Percentiles rank a stretch among this genome's conserved stretches.
Conservation (phyloP, 2,888 invertebrate genomes). For the Nomada lathburiana region DNA sequence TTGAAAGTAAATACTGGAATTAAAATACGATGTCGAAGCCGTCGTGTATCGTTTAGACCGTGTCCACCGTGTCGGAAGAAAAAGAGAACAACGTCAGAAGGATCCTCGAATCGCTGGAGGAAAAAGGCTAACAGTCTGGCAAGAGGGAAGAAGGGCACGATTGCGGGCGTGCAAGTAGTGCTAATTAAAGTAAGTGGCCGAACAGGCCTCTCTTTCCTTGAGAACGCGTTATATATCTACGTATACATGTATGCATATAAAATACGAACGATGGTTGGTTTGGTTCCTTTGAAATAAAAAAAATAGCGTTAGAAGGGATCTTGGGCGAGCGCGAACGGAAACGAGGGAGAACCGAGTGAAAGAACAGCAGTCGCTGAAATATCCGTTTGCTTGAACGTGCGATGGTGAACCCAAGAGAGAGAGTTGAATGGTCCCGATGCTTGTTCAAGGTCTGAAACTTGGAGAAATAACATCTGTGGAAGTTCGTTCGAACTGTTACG, state of each 20-base stretch:
- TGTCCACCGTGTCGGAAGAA: constrained; percentile 76
- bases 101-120: constrained; percentile 49
- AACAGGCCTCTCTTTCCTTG: constrained; percentile 49
- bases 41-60: constrained; percentile 71
- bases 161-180: constrained; percentile 56
- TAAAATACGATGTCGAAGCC: constrained; percentile 30
- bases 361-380: not conserved
- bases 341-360: constrained; percentile 10
- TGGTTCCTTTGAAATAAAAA: constrained; percentile 31
- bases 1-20: constrained; percentile 49
- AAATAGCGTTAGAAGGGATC: constrained; percentile 41
- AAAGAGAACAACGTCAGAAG: constrained; percentile 43
- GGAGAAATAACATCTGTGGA: constrained; percentile 22
- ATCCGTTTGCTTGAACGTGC: constrained; percentile 12
- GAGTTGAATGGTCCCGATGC: constrained; percentile 26
- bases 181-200: constrained; percentile 63
- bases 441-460: constrained; percentile 36
- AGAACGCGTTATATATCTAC: constrained; percentile 22
- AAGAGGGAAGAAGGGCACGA: constrained; percentile 28
- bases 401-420: not conserved
- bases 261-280: constrained; percentile 26
- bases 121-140: constrained; percentile 52
- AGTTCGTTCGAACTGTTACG: constrained; percentile 16
- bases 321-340: constrained; percentile 11
- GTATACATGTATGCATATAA: constrained; percentile 16